phyloP scores from a whole-genome alignment of 1,140 invertebrate species.

The Manduca sexta region DNA sequence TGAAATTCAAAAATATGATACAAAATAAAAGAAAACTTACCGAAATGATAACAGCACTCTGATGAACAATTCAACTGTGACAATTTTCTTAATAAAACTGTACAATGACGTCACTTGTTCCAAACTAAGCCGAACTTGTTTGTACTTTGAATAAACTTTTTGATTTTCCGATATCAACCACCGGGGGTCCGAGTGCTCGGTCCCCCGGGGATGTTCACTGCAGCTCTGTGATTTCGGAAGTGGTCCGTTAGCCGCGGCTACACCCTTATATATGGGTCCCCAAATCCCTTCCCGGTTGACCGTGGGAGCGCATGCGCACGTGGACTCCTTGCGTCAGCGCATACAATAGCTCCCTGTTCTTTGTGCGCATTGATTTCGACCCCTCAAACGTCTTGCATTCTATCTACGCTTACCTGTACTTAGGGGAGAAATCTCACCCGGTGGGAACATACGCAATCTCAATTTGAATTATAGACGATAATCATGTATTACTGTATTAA shows the following conservation, averaged over 20 bases:
- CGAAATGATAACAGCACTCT: no score
- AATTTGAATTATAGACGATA: constrained; percentile 56
- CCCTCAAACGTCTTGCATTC: constrained; percentile 59
- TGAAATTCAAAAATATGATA: background rate
- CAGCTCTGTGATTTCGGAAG: constrained; percentile 40
- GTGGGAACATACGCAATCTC: constrained; percentile 60
- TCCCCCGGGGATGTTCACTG: constrained; percentile 49
- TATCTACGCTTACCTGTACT: constrained; percentile 59
- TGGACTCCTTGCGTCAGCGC: constrained; percentile 60
- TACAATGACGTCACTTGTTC: constrained; percentile 44
- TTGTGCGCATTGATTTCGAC: constrained; percentile 56
- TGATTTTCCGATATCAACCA: constrained; percentile 5
- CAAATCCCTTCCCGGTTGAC: constrained; percentile 39
- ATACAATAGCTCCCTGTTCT: constrained; percentile 59
- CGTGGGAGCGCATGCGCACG: constrained; percentile 64
- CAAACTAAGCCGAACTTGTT: constrained; percentile 45
- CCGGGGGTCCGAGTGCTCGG: constrained; percentile 35
- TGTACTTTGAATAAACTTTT: constrained; percentile 25
- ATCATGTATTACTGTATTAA: constrained; percentile 45
- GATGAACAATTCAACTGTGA: background rate
- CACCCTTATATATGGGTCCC: constrained; percentile 54
- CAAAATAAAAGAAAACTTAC: background rate
- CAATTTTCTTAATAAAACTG: constrained; percentile 29
- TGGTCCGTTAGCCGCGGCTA: constrained; percentile 25
- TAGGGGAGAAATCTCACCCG: constrained; percentile 56